Base-by-base conservation (phyloP, 2,888 invertebrate species). In the Spodoptera picta region DNA sequence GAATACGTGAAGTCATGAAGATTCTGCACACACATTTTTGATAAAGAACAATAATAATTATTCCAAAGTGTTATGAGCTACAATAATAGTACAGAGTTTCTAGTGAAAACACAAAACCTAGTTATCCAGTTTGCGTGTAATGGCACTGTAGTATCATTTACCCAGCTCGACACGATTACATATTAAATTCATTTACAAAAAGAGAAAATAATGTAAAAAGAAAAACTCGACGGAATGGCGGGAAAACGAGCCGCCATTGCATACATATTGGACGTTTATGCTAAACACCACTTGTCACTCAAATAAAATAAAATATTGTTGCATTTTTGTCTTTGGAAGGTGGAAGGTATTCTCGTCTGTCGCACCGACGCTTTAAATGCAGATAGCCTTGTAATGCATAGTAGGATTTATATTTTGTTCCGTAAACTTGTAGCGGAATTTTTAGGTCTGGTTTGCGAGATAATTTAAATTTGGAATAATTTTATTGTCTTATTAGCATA, bases 251-350 rank as follows among this genome's bases (percentile, higher is more conserved):
- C 72, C 60, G 70, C 65, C 73, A 75, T 77, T 76, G 83, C 82
- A 82, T 87, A 84, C 70, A 85, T 79, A 87, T 79, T 80, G 81
- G 63, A 66, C 73, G 65, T 83, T 87, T 87, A 87, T 86, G 87
- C 71, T 82, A 85, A 87, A 81, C 57, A 56, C 45, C 69, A 68
- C 75, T 79, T 83, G 83, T 84, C 85, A 83, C 70, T 86, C 78
- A 83, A 83, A 84, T 83, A 82, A 79, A 83, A 82, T 82, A 82
- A 83, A 78, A 85, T 82, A 83, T 80, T 75, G 80, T 79, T 80
- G 80, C 79, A 80, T 81, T 83, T 82, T 83, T 80, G 73, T 81
- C 77, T 80, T 64, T 60, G 63, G 55, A 50, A 63, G 51, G 57
- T 60, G 63, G 55, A 50, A 63, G 51, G 56, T 54, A 60, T 72